Percentiles rank a stretch among this genome's conserved stretches.
These are phyloP conservation scores for Crossaster papposus DNA, from an alignment of 53 echinoderm and acorn worm genomes.

Conservation along the genomic window DNA sequence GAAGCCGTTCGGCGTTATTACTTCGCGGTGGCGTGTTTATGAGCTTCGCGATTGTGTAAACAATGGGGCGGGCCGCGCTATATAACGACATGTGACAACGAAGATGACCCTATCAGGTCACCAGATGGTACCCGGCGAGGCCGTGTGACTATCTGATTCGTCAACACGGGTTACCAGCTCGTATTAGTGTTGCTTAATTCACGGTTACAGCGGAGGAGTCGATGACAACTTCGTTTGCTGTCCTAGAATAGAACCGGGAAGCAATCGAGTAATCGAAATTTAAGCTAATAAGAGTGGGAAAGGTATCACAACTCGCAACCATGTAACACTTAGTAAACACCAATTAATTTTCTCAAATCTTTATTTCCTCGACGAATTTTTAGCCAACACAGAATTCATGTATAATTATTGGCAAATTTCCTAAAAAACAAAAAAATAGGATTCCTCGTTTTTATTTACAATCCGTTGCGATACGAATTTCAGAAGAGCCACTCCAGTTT, in stretches of 20 bases:
- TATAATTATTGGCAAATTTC: too few species aligned
- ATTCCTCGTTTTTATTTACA: too few species aligned
- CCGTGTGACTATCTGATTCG: background rate
- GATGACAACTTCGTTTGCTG: background rate
- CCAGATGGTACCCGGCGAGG: background rate
- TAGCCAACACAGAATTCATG: too few species aligned
- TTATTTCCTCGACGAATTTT: too few species aligned
- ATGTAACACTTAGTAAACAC: too few species aligned
- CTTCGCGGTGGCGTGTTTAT: conserved; percentile 4
- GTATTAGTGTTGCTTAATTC: background rate
- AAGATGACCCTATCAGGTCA: background rate
- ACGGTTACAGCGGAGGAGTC: background rate
- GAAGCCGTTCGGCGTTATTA: background rate
- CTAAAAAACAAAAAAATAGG: too few species aligned
- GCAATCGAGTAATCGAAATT: background rate
- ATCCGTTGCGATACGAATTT: too few species aligned
- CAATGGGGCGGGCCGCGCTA: background rate
- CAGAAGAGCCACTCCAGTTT: too few species aligned
- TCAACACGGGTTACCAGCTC: background rate
- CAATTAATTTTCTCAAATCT: too few species aligned
- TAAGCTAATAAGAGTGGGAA: background rate
- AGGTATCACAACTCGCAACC: background rate
- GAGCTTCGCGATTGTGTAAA: conserved; percentile 3
- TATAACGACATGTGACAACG: background rate
- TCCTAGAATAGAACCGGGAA: background rate